phyloP scores from a whole-genome alignment of 2,888 invertebrate species.

The Exephanes ischioxanthus region DNA sequence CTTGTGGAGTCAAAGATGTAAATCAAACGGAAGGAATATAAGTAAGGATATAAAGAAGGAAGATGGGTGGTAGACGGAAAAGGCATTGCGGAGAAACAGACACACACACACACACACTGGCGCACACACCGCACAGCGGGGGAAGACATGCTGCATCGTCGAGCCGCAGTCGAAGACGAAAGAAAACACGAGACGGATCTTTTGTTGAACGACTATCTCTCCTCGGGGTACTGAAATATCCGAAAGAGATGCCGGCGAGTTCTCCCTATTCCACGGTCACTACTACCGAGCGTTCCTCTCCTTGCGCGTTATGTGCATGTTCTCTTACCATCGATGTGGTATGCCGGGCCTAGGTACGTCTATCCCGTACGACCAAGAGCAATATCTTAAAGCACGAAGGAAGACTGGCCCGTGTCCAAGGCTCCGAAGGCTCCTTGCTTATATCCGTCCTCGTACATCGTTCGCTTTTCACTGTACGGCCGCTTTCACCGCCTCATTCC shows the following conservation, averaged over 20 bases:
- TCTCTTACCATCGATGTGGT: conserved; percentile 22
- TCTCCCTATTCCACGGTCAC: conserved; percentile 14
- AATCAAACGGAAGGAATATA: conserved; percentile 62
- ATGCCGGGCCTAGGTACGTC: conserved; percentile 52
- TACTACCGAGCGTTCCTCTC: neutral
- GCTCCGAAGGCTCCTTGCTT: conserved; percentile 68
- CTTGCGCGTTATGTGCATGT: conserved; percentile 8
- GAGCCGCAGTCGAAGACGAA: conserved; percentile 60
- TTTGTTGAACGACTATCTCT: conserved; percentile 51
- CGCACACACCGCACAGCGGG: conserved; percentile 24
- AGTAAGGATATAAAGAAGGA: conserved; percentile 37
- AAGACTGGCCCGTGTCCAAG: conserved; percentile 80
- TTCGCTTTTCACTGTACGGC: conserved; percentile 55
- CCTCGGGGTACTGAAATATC: conserved; percentile 54
- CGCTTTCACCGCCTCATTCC: conserved; percentile 36
- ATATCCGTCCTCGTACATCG: conserved; percentile 37
- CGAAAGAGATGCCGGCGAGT: conserved; percentile 51
- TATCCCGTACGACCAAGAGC: conserved; percentile 74
- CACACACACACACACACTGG: neutral
- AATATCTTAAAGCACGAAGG: conserved; percentile 81
- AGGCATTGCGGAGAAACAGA: conserved; percentile 43
- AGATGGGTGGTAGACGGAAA: conserved; percentile 4
- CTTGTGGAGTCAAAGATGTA: conserved; percentile 51
- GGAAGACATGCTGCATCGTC: conserved; percentile 61
- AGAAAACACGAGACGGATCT: conserved; percentile 57